Conservation (phyloP, 2,888 invertebrate species). For the Pterobdella sp. region DNA sequence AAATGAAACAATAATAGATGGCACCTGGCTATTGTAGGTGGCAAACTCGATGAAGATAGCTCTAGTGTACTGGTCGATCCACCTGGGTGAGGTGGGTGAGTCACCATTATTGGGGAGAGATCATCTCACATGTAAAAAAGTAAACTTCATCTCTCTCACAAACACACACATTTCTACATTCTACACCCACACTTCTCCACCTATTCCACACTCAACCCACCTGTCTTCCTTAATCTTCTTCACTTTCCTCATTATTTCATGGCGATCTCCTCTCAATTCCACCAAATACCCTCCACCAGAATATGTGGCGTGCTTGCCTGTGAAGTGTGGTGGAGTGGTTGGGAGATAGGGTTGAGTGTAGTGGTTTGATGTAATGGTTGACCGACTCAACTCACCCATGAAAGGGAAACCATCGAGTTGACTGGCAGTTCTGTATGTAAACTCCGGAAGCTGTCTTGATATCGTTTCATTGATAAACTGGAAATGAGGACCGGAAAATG, state of each 20-base stretch:
- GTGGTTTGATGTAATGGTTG: neutral
- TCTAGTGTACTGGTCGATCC: conserved; percentile 54
- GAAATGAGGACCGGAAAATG: neutral
- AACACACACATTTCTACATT: conserved; percentile 43
- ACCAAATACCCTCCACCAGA: conserved; percentile 55
- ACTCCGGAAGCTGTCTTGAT: conserved; percentile 39
- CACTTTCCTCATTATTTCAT: conserved; percentile 41
- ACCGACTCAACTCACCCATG: conserved; percentile 42
- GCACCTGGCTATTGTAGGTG: conserved; percentile 51
- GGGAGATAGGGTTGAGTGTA: neutral
- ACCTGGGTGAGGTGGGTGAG: conserved; percentile 40
- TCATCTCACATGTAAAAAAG: neutral
- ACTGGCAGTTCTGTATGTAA: conserved; percentile 37
- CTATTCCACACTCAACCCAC: neutral
- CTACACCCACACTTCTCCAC: neutral
- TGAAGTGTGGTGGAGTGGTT: neutral
- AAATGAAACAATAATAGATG: neutral
- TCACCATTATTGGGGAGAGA: neutral
- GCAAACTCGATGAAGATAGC: conserved; percentile 57
- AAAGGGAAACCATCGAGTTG: conserved; percentile 52
- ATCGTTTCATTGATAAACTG: neutral
- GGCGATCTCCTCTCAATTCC: conserved; percentile 44
- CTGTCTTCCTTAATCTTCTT: neutral
- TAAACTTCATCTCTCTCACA: neutral
- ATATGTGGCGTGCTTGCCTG: conserved; percentile 46